Evolutionary conservation across 2,113 vertebrate species (phyloP), one percentile per base, ranked within the genome.

Genomic region (Pterophyllum scalare): DNA sequence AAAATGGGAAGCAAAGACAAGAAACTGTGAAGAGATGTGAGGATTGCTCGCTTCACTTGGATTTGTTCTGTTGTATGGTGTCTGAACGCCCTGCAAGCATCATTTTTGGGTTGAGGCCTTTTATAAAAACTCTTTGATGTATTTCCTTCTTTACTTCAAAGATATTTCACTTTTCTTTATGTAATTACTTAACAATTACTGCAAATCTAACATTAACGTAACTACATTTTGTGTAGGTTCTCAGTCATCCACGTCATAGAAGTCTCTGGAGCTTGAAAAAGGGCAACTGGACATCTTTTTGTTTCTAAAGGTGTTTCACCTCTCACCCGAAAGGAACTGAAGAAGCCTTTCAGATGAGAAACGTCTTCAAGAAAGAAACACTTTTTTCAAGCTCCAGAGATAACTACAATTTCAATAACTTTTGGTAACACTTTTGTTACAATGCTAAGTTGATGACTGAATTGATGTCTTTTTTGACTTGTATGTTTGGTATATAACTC

Each of bases 1-100:
- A 59, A 87, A 92, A 82, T 40, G 91, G 0, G 70, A 82, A 57
- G 77, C 80, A 38, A 89, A 92, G 76, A 93, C 33, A 5, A 89
- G 26, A 74, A 84, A 89, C 86, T 90, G 80, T n/a, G 83, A 60
- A 70, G 14, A 74, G 61, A 79, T 12, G 49, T 20, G 60, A 57
- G 26, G 15, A 26, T 1, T 70, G 5, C 11, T 46, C 5, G 12
- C 6, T 7, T 33, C 7, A 49, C 7, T 7, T 57, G 1, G 60
- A 54, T 67, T 13, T 0, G 14, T 13, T 65, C n/a, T 5, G 13
- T 57, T 54, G 5, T 22, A 3, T 35, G 17, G 24, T 35, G 6
- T 31, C 15, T 14, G 3, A 46, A 75, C 5, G 3, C 15, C 22
- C 43, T 60, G 35, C 12, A 14, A 40, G 26, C 15, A 80, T 12